phyloP scores from a whole-genome alignment of 2,797 vertebrate genomes.

The Otus scops region DNA sequence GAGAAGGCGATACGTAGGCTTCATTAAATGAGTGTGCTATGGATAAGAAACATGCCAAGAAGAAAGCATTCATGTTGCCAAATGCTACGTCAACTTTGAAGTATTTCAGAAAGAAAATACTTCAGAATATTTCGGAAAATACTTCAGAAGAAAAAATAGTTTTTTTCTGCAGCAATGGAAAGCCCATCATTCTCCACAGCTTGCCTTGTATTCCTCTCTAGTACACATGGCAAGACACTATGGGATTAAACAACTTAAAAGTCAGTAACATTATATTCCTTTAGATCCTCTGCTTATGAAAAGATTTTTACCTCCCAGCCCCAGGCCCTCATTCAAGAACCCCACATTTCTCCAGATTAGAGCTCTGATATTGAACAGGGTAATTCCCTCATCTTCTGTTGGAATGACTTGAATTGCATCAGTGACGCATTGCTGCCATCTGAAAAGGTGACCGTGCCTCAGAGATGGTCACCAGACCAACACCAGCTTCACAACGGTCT shows the following conservation, averaged over 20 bases:
- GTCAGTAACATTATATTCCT: background rate
- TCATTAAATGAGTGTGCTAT: background rate
- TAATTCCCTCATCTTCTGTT: background rate
- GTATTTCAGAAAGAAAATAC: too few species aligned
- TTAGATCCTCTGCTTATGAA: background rate
- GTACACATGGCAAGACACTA: background rate
- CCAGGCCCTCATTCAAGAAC: background rate
- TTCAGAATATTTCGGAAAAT: too few species aligned
- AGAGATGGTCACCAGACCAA: background rate
- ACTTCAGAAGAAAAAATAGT: too few species aligned
- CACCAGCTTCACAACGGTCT: background rate
- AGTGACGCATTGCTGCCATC: background rate
- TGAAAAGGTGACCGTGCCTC: background rate
- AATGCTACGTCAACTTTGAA: background rate
- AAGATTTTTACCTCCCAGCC: background rate
- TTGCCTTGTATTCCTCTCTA: background rate
- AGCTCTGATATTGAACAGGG: fast-evolving
- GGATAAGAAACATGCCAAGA: background rate
- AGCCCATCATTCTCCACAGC: background rate
- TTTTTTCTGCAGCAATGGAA: background rate
- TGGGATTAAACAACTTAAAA: background rate
- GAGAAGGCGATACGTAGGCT: fast-evolving
- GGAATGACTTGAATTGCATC: background rate
- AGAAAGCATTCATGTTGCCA: background rate
- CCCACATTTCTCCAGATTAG: background rate